Evolutionary conservation across 1,140 invertebrate genomes (phyloP).

Genomic region (Drosophila sulfurigaster): DNA sequence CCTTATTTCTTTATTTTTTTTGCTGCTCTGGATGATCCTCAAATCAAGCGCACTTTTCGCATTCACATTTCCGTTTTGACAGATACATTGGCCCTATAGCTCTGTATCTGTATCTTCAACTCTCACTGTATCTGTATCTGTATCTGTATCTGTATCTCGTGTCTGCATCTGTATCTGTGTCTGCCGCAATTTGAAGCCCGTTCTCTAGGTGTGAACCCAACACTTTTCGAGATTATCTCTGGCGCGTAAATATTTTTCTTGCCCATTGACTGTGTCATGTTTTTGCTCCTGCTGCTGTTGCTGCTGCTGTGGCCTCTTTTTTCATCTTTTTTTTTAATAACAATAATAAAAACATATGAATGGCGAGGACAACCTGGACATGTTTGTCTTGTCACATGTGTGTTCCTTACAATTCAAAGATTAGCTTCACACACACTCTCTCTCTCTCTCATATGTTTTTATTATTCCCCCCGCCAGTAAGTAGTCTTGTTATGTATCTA

Average conservation of each 20-base stretch:
- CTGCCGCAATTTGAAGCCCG: constrained; percentile 68
- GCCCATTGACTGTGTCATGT: constrained; percentile 78
- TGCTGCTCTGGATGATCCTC: constrained; percentile 74
- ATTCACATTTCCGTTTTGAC: constrained; percentile 82
- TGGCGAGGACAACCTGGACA: constrained; percentile 37
- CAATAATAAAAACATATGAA: constrained; percentile 67
- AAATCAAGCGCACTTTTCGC: constrained; percentile 80
- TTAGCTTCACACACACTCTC: constrained; percentile 33
- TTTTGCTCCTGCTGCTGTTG: constrained; percentile 24
- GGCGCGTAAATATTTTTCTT: constrained; percentile 84
- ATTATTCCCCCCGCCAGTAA: neutral
- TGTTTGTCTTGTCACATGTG: constrained; percentile 46
- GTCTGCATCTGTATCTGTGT: constrained; percentile 33
- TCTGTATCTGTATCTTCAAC: constrained; percentile 30
- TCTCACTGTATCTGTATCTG: constrained; percentile 15
- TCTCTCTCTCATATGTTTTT: no score
- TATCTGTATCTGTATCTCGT: constrained; percentile 36
- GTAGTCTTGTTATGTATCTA: constrained; percentile 37
- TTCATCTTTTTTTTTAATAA: constrained; percentile 51
- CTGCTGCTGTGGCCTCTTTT: constrained; percentile 46
- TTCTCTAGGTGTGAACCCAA: constrained; percentile 66
- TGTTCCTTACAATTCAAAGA: constrained; percentile 47
- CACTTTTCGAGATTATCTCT: constrained; percentile 79
- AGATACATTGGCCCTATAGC: constrained; percentile 71
- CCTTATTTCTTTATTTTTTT: constrained; percentile 16